Percentiles rank a stretch among this genome's conserved stretches.
Conservation (phyloP, 1,140 invertebrate species). For the Gyrodactylus bullatarudis region DNA sequence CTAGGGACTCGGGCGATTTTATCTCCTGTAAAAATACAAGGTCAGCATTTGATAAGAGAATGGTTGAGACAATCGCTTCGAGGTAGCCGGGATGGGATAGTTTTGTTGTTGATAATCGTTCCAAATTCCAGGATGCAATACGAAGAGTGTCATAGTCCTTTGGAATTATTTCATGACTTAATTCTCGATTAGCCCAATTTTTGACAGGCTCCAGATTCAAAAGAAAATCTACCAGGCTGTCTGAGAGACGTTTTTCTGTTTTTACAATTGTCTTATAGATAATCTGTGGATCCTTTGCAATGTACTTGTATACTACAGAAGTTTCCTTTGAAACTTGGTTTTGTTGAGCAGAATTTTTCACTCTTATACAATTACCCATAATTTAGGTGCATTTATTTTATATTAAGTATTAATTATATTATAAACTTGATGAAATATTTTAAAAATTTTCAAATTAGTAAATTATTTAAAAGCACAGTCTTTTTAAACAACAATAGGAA, state of each 20-base stretch:
- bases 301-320: neutral
- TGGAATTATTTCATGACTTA: neutral
- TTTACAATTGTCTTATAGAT: neutral
- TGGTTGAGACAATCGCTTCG: neutral
- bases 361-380: neutral
- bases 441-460: neutral
- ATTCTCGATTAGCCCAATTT: neutral
- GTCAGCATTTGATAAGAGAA: neutral
- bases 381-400: too few relatives aligned
- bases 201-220: neutral
- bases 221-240: neutral
- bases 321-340: too few relatives aligned
- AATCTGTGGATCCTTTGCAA: neutral
- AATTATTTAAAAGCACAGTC: too few relatives aligned
- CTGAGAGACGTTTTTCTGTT: neutral
- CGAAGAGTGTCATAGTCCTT: neutral
- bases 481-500: neutral
- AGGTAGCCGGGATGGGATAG: neutral
- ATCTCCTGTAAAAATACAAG: neutral
- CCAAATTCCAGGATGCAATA: neutral
- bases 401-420: too few relatives aligned
- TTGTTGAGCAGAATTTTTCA: too few relatives aligned
- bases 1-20: neutral
- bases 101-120: neutral
- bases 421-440: neutral